Evolutionary conservation across 2,797 vertebrate species (phyloP), one percentile per base, ranked within the genome.

Genomic region (Danio tinwini): DNA sequence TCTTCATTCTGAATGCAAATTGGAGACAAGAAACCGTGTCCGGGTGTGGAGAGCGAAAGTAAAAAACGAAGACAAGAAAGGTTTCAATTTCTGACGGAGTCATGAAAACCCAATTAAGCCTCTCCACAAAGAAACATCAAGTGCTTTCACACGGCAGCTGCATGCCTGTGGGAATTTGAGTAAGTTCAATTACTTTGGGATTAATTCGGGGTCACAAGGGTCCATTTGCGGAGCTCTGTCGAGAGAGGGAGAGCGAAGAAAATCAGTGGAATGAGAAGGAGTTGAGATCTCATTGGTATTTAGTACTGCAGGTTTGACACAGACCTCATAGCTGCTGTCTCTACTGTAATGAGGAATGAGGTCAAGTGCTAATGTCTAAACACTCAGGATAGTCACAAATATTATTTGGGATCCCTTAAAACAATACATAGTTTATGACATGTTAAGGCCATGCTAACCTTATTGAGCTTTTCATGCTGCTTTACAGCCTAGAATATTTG

Each of bases 401-500:
- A 52, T 69, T 56, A 14, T 78, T 14, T 59, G 11, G 49, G 64
- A 68, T 77, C 16, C 4, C 56, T 65, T 65, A 10, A 58, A 49
- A 39, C 39, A 19, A 47, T 9, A 63, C 5, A 7, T 39, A 42
- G 7, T 47, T 47, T 62, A n/a, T n/a, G 47, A 78, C 47, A 11
- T 72, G 39, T 39, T 61, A 37, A 19, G 11, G 13, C 37, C 0
- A 47, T 58, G 16, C 42, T 59, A 49, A 44, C 47, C 10, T 78
- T 21, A 62, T 74, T 55, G 49, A 19, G 45, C 73, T 58, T 56
- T 4, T 9, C 45, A 68, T n/a, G 55, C 40, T 8, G 13, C 70
- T 58, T 74, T 21, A 13, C 40, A 65, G 37, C 49, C 40, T n/a
- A 83, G 86, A 82, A 91, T 91, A 93, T 93, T 90, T 93, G 93